phyloP scores from a whole-genome alignment of 64 coral and sea anemone species.

The Anthopleura sola region DNA sequence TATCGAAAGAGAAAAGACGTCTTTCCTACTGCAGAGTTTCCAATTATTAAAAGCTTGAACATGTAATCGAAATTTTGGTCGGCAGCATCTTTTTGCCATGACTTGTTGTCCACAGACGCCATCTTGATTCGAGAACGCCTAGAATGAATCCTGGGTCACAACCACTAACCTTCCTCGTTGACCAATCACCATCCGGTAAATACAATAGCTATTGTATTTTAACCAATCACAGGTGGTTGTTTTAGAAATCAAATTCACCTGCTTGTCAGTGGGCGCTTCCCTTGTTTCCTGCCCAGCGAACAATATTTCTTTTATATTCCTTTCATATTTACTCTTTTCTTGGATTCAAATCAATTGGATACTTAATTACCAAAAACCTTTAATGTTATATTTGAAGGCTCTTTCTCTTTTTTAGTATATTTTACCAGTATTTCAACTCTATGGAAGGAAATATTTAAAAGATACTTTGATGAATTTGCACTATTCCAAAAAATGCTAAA shows the following conservation, averaged over 20 bases:
- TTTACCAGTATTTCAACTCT: too few relatives aligned
- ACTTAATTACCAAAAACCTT: neutral
- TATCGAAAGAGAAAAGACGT: slow-evolving; percentile 99
- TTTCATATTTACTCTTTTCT: neutral
- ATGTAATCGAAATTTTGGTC: slow-evolving; percentile 99
- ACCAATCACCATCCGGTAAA: slow-evolving; percentile 42
- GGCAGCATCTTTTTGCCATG: slow-evolving; percentile 98
- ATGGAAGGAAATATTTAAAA: too few relatives aligned
- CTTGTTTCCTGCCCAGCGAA: neutral
- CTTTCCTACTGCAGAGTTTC: slow-evolving; percentile 96
- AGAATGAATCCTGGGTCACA: neutral
- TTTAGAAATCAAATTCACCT: slow-evolving; percentile 48
- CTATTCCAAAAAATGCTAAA: neutral
- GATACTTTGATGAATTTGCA: neutral
- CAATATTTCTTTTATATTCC: neutral
- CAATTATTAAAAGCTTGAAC: slow-evolving; percentile 99
- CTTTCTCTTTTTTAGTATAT: too few relatives aligned
- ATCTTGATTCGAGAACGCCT: slow-evolving; percentile 79
- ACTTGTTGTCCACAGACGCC: slow-evolving; percentile 97
- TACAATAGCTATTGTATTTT: slow-evolving; percentile 30
- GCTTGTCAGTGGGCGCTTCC: slow-evolving; percentile 35
- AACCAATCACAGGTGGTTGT: slow-evolving; percentile 33
- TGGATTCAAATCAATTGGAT: neutral
- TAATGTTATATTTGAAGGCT: neutral
- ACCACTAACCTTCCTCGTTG: slow-evolving; percentile 20